Evolutionary conservation across 35 echinoderm and acorn worm genomes (phyloP), one percentile per base, ranked within the genome.

Genomic region (Chiridota heheva): DNA sequence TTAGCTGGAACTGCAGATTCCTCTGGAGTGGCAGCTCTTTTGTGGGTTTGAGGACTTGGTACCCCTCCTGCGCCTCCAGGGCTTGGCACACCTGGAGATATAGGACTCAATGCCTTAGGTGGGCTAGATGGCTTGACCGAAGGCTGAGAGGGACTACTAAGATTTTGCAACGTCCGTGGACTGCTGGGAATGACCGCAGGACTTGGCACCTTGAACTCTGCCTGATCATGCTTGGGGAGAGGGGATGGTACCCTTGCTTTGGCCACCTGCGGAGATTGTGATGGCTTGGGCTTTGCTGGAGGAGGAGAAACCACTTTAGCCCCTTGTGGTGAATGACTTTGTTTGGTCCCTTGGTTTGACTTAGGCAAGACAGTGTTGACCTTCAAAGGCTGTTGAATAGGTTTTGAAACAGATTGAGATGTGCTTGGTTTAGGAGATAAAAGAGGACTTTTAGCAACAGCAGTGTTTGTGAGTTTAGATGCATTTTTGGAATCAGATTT

Each of bases 151-250:
- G 51, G 58, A 8, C 75, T 78, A n/a, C 58, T 58, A 36, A 16
- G 34, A 78, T 78, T 29, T 30, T 60, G 24, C 5, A 78, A 24
- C 47, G 78, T 71, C 74, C 84, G 48, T 38, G 47, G 39, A 63
- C 72, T 44, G 44, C 67, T 60, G 30, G 81, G 46, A 46, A 78
- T 70, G 58, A 93, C 71, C 16, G 90, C 90, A 29, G 90, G 90
- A 61, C 90, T 93, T 22, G 90, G 90, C 20, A 93, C 90, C 61
- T 93, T 93, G 63, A 93, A 93, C n/a, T n/a, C n/a, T n/a, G n/a
- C n/a, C n/a, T n/a, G n/a, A 42, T 93, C 90, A 55, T 44, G 51
- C 30, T 65, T 80, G 25, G 38, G 56, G 44, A 44, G 59, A 29
- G 57, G 53, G 7, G 85, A 67, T 46, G 73, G 26, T 25, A 40